Conservation (phyloP, 2,113 vertebrate species). For the Urocitellus parryii region DNA sequence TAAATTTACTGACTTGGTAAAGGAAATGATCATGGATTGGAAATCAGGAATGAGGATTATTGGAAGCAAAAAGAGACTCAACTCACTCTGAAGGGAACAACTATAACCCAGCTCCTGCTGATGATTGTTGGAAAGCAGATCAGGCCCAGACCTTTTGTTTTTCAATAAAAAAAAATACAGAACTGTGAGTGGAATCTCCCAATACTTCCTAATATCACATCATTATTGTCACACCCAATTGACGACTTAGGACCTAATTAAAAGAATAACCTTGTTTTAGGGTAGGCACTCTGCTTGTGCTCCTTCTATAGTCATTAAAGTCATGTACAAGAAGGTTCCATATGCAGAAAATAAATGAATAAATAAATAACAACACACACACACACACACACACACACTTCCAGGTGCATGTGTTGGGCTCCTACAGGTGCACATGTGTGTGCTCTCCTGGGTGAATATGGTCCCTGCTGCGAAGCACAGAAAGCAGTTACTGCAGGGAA, state of each 20-base stretch:
- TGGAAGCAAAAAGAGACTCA: no score
- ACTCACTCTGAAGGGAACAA: accelerated
- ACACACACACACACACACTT: neutral
- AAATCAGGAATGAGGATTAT: neutral
- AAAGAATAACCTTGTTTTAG: neutral
- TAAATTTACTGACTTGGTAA: neutral
- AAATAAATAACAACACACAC: neutral
- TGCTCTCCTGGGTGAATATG: neutral
- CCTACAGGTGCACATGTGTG: accelerated
- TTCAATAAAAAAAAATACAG: neutral
- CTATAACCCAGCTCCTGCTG: neutral
- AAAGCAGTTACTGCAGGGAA: neutral
- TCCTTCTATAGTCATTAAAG: neutral
- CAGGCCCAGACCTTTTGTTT: neutral
- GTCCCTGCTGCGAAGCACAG: no score
- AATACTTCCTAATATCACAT: neutral
- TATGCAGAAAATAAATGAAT: neutral
- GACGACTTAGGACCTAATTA: neutral
- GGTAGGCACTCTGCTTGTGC: neutral
- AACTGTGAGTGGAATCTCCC: neutral
- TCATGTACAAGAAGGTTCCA: neutral
- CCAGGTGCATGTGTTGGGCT: neutral
- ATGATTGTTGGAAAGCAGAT: neutral
- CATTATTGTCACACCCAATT: neutral
- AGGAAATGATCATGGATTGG: neutral